Conservation (phyloP, 37 sponge, comb jelly and placozoan genomes). For the Haliclona indistincta region DNA sequence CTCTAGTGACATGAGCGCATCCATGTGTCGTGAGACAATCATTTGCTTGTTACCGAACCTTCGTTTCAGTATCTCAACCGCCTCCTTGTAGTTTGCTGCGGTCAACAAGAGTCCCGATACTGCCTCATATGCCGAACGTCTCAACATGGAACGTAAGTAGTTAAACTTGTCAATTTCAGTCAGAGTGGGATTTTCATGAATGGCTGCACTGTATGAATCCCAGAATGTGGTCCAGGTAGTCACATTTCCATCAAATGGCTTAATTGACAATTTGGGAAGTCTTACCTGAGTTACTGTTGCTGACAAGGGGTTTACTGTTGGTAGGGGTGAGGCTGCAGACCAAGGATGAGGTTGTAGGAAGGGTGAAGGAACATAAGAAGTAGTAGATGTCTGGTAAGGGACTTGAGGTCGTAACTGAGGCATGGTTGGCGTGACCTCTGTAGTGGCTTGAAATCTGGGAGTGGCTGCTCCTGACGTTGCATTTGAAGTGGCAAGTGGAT, state of each 20-base stretch:
- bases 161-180: neutral
- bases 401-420: no score
- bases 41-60: neutral
- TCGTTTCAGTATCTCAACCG: neutral
- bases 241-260: neutral
- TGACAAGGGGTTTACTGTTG: no score
- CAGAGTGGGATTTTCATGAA: neutral
- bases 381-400: no score
- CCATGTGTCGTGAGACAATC: neutral
- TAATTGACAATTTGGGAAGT: neutral
- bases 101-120: neutral
- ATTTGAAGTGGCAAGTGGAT: no score
- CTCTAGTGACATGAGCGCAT: neutral
- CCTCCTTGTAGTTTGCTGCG: neutral
- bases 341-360: no score
- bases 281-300: no score
- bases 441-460: no score
- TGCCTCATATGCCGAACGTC: neutral
- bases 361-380: no score
- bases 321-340: no score
- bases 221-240: neutral
- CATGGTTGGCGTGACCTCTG: no score
- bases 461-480: no score
- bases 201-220: neutral
- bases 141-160: neutral